Conservation (phyloP, 2,113 vertebrate species). For the Phalacrocorax aristotelis region DNA sequence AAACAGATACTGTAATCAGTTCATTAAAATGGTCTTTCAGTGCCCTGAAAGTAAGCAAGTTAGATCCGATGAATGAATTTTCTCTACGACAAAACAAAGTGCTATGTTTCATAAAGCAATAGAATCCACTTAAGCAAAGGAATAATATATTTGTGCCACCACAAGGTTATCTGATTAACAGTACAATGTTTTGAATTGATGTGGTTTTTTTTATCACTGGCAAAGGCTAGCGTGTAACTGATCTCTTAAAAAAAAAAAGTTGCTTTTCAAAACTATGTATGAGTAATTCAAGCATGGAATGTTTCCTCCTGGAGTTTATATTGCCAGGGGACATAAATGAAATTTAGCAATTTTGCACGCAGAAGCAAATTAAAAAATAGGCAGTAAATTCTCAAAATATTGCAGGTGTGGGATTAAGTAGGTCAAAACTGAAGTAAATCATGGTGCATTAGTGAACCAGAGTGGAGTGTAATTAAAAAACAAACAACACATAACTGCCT, state of each 20-base stretch:
- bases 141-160: constrained; percentile 39
- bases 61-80: constrained; percentile 27
- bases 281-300: constrained; percentile 64
- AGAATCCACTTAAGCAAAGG: constrained; percentile 35
- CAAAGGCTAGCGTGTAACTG: constrained; percentile 15
- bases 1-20: not conserved
- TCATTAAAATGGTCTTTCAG: not conserved
- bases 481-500: constrained; percentile 34
- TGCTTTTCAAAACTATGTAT: constrained; percentile 57
- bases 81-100: constrained; percentile 8
- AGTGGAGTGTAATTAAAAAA: constrained; percentile 51
- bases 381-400: constrained; percentile 48
- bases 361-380: constrained; percentile 58
- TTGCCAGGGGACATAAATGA: constrained; percentile 58
- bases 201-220: not conserved
- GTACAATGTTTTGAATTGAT: constrained; percentile 37
- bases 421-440: constrained; percentile 45
- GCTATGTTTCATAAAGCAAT: constrained; percentile 32
- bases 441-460: not conserved
- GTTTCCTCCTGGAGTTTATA: constrained; percentile 54
- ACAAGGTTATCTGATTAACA: constrained; percentile 52
- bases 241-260: constrained; percentile 32
- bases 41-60: not conserved
- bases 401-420: constrained; percentile 55
- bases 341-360: constrained; percentile 24